Evolutionary conservation across 2,113 vertebrate species (phyloP), one percentile per base, ranked within the genome.

Genomic region (Microcebus griseorufus): DNA sequence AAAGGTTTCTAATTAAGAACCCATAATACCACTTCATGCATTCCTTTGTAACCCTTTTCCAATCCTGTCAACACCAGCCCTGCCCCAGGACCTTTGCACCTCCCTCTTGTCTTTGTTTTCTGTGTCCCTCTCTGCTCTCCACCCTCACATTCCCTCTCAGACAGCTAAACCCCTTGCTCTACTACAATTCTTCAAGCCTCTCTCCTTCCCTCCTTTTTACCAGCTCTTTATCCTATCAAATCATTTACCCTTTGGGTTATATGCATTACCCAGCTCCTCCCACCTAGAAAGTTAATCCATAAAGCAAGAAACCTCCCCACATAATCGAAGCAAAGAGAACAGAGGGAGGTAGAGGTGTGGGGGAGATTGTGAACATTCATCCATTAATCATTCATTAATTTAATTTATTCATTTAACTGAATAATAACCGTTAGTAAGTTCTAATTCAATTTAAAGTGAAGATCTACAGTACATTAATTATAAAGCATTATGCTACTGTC

Each of bases 251-350:
- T 65, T 48, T 72, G 72, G 72, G 22, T 64, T 34, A 29, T 58
- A 17, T 2, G 22, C 20, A 42, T 93, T 32, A 87, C 25, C 72
- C 92, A 95, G 73, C 39, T 29, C 65, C 55, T 64, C 17, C 67
- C 42, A 67, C 64, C 79, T 76, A 55, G 79, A 69, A 91, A 91
- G 20, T 2, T 37, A 45, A 13, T 32, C 42, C 37, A 29, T 3
- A 69, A 92, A 75, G 55, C 94, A 92, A 79, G 51, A 95, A 39
- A n/a, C 3, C 13, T 79, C 70, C n/a, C 82, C n/a, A 53, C 39
- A 29, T 2, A 5, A 78, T 0, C 65, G 79, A 45, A 95, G 75
- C n/a, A n/a, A 69, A 53, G 58, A 75, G 8, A 83, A 37, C 0
- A 62, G 32, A 65, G 6, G 13, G 32, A 92, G 42, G 17, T 32